Evolutionary conservation across 2,797 vertebrate species (phyloP).

Genomic region (Cebuella pygmaea): DNA sequence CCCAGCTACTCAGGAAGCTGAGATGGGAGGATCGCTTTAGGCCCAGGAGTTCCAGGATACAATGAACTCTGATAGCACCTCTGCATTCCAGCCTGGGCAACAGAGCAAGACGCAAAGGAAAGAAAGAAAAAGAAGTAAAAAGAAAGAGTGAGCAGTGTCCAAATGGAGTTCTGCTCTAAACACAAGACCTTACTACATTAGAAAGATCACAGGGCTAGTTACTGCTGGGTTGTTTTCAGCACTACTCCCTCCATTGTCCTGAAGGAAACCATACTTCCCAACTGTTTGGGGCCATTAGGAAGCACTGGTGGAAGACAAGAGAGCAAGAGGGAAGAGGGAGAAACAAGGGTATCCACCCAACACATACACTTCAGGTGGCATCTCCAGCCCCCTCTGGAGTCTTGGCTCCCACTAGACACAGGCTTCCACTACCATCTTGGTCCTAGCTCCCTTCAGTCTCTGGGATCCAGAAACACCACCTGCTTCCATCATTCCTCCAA

Average conservation of each 20-base stretch:
- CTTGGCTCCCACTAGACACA: background rate
- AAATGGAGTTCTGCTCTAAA: background rate
- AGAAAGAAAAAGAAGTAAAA: background rate
- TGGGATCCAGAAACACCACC: background rate
- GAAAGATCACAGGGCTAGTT: background rate
- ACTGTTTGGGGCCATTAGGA: background rate
- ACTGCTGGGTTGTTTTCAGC: background rate
- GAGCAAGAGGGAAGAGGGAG: background rate
- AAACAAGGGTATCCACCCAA: background rate
- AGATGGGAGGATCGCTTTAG: background rate
- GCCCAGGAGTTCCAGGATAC: background rate
- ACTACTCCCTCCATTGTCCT: background rate
- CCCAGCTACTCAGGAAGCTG: background rate
- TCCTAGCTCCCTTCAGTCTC: background rate
- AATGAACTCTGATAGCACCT: background rate
- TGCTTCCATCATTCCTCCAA: background rate
- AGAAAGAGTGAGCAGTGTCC: background rate
- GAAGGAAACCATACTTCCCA: background rate
- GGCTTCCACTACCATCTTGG: too few species aligned
- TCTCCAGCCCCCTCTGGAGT: background rate
- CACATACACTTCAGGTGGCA: background rate
- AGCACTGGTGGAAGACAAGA: background rate
- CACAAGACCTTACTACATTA: background rate
- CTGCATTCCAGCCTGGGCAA: background rate
- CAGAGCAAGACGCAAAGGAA: background rate